A percentile compares a stretch with the other conserved stretches of the same genome.
Conservation (phyloP, 2,113 vertebrate species). For the Grus americana region DNA sequence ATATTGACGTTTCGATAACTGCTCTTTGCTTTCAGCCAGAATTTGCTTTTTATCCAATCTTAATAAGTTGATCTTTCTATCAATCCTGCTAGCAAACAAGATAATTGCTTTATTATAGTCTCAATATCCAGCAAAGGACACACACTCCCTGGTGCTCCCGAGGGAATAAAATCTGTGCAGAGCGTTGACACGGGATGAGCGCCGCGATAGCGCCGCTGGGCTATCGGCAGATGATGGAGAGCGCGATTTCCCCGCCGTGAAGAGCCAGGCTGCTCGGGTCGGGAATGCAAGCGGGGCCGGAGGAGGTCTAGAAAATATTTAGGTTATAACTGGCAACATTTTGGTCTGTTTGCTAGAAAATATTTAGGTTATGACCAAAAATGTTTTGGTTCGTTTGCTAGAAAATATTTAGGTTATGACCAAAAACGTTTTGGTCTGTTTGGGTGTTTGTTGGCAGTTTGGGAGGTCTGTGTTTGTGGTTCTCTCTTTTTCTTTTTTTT, state of each 20-base stretch:
- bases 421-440: not conserved
- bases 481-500: not conserved
- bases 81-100: conserved; percentile 5
- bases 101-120: not conserved
- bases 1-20: not conserved
- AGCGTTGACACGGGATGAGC: not conserved
- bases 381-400: not conserved
- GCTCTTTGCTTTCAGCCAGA: not conserved
- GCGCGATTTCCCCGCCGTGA: accelerated
- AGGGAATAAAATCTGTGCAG: not conserved
- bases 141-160: not conserved
- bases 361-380: not conserved
- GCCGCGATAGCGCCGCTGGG: accelerated
- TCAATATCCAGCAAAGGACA: not conserved
- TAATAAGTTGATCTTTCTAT: not conserved
- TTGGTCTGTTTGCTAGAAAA: not conserved
- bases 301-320: not conserved
- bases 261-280: not conserved
- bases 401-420: not conserved
- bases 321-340: not conserved
- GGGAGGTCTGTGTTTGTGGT: not conserved
- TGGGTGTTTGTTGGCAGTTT: not conserved
- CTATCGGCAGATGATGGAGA: not conserved
- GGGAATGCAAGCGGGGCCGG: not conserved
- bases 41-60: not conserved